Percentiles rank a stretch among this genome's conserved stretches.
Evolutionary conservation across 2,797 vertebrate species (phyloP).

Genomic region (Esox lucius): DNA sequence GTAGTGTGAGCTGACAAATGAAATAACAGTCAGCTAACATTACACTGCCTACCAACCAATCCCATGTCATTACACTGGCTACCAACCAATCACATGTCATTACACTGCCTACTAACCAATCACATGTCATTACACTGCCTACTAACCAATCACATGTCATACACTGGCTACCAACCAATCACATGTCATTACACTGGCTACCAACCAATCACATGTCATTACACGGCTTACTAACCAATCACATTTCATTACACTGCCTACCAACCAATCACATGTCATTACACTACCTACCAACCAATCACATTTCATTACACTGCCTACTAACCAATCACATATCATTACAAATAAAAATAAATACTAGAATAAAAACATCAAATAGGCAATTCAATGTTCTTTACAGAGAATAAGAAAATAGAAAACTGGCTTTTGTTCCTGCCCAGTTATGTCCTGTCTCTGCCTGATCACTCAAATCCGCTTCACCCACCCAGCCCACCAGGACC

Average conservation of each 20-base stretch:
- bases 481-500: no score
- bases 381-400: not conserved
- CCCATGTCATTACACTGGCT: slow-evolving; percentile 10
- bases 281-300: not conserved
- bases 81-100: not conserved
- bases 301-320: slow-evolving; percentile 75
- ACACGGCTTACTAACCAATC: slow-evolving; percentile 84
- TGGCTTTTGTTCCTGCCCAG: not conserved
- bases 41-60: slow-evolving; percentile 85
- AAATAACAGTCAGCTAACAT: slow-evolving; percentile 81
- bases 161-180: slow-evolving; percentile 89
- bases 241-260: slow-evolving; percentile 96
- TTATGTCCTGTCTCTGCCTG: not conserved
- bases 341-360: slow-evolving; percentile 57
- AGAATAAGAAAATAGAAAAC: no score
- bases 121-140: slow-evolving; percentile 95
- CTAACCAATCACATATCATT: slow-evolving; percentile 85
- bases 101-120: slow-evolving; percentile 82
- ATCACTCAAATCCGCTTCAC: no score
- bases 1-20: slow-evolving; percentile 61
- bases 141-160: slow-evolving; percentile 85
- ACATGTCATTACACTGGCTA: slow-evolving; percentile 62
- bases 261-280: slow-evolving; percentile 80
- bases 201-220: not conserved
- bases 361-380: no score